Evolutionary conservation across 2,113 vertebrate species (phyloP), one percentile per base, ranked within the genome.

Genomic region (Mustela lutreola): DNA sequence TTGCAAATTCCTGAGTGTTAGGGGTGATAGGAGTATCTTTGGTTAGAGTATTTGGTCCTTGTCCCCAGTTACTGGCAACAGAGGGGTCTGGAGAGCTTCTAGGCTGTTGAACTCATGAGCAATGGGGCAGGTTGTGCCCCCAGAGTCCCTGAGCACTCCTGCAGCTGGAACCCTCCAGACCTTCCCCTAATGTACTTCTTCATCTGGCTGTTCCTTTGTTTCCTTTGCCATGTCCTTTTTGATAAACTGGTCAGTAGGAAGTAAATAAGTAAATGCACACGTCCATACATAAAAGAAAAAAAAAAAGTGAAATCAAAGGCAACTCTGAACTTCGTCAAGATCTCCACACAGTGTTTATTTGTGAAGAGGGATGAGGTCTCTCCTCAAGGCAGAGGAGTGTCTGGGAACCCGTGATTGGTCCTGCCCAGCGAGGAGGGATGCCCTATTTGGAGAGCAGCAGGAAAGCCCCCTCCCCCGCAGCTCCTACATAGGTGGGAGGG

Each of bases 361-460:
- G 84, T 28, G 42, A 21, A 84, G 19, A 82, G 14, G 56, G 19
- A 94, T 50, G 91, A 31, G 16, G n/a, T 79, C 79, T 53, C 67
- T 24, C 87, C 80, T 50, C 70, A 90, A 87, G 95, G 89, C 92
- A 86, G 71, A 94, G 91, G 95, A 97, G 80, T 18, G 26, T 58
- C 86, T 31, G 5, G 67, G 36, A 88, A 48, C 18, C 85, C 63
- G 91, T 93, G 97, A 97, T 98, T 97, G 97, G 97, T 78, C 87
- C 80, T 82, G 26, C 48, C 7, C 0, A 6, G 22, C 90, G 89
- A 63, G 89, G 33, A 90, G 58, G 63, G 58, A 60, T 92, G 80
- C 98, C 96, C 33, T 98, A 96, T 98, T 98, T 97, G 97, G 97
- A 80, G 80, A 91, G 62, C 28, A 24, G 65, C 31, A 15, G 80